A percentile compares a stretch with the other conserved stretches of the same genome.
phyloP scores from a whole-genome alignment of 2,113 vertebrate genomes.

The Lynx canadensis region DNA sequence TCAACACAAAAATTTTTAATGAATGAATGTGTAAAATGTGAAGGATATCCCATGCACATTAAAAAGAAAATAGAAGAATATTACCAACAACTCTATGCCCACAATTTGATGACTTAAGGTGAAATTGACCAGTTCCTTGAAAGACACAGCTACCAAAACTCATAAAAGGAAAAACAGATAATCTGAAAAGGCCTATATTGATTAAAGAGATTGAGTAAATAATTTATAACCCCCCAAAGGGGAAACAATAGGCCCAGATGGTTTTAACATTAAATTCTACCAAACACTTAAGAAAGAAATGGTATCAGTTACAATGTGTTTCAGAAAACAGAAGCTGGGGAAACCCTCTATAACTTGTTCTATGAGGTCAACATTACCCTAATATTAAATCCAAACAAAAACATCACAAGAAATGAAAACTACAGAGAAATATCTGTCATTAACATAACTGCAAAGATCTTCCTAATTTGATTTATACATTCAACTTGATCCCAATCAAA shows the following conservation, averaged over 20 bases:
- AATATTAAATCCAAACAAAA: slow-evolving; percentile 35
- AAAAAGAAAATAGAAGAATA: slow-evolving; percentile 18
- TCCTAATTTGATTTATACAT: background rate
- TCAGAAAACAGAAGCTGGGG: background rate
- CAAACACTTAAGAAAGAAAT: slow-evolving; percentile 24
- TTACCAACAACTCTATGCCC: background rate
- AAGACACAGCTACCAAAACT: background rate
- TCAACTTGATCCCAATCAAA: background rate
- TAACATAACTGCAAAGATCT: slow-evolving; percentile 2
- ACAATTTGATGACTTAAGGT: background rate
- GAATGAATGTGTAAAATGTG: background rate
- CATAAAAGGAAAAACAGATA: background rate
- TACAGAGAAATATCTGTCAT: background rate
- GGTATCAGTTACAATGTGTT: slow-evolving; percentile 8
- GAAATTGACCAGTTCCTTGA: background rate
- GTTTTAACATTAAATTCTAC: background rate
- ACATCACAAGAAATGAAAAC: slow-evolving; percentile 32
- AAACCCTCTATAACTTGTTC: background rate
- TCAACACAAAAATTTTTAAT: slow-evolving; percentile 19
- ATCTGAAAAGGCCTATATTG: background rate
- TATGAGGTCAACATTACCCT: background rate
- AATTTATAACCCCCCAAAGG: slow-evolving; percentile 18
- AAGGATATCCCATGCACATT: background rate
- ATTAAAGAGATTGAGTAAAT: slow-evolving; percentile 8
- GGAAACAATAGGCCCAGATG: background rate